phyloP scores from a whole-genome alignment of 2,113 vertebrate genomes.

The Perca fluviatilis region DNA sequence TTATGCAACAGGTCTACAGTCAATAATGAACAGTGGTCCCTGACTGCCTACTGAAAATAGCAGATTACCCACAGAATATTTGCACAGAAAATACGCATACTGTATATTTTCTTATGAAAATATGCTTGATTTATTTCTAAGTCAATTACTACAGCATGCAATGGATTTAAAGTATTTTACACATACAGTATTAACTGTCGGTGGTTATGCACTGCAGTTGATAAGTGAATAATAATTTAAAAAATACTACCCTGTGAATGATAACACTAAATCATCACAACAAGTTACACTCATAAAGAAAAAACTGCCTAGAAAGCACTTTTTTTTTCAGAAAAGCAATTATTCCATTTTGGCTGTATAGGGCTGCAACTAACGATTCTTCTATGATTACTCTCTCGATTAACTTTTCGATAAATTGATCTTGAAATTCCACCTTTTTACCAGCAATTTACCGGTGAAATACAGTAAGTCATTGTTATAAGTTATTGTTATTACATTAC shows the following conservation, averaged over 20 bases:
- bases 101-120: neutral
- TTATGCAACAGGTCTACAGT: conserved; percentile 74
- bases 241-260: too few relatives aligned
- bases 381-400: neutral
- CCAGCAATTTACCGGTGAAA: too few relatives aligned
- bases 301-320: too few relatives aligned
- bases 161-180: neutral
- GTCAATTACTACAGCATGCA: neutral
- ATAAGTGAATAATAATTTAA: too few relatives aligned
- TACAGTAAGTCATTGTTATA: too few relatives aligned
- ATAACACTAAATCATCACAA: neutral
- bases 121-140: neutral
- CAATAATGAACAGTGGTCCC: conserved; percentile 54
- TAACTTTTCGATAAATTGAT: neutral
- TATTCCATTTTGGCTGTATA: neutral
- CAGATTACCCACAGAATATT: conserved; percentile 23
- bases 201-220: too few relatives aligned
- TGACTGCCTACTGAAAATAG: conserved; percentile 47
- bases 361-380: neutral
- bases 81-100: conserved; percentile 19
- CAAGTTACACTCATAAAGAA: neutral
- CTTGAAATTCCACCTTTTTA: neutral
- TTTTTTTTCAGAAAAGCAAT: neutral
- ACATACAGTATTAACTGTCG: neutral
- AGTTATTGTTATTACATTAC: too few relatives aligned